Percentiles rank a stretch among this genome's conserved stretches.
Conservation (phyloP, 2,113 vertebrate species). For the Mystacornis crossleyi region DNA sequence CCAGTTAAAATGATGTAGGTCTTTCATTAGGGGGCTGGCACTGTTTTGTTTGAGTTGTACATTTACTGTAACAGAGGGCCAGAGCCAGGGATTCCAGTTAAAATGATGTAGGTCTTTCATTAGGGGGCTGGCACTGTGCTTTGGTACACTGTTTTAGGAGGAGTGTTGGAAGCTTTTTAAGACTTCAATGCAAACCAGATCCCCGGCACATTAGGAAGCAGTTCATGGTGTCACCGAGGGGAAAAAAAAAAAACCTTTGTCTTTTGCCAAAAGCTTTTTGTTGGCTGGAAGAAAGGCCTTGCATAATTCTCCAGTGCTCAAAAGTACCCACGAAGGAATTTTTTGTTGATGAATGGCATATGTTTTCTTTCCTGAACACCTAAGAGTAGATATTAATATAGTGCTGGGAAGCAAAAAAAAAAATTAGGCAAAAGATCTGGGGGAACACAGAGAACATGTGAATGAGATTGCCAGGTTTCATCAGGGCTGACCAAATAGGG, state of each 20-base stretch:
- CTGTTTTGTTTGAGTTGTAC: too few relatives aligned
- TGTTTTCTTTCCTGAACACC: not conserved
- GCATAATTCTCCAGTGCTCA: not conserved
- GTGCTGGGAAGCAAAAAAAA: not conserved
- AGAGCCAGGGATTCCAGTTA: not conserved
- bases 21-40: not conserved
- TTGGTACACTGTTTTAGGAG: not conserved
- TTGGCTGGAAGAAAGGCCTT: not conserved
- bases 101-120: not conserved
- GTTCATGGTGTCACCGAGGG: not conserved
- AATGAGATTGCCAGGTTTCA: not conserved
- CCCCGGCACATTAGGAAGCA: not conserved
- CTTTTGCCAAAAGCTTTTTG: slow-evolving; percentile 1
- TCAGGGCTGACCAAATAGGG: not conserved
- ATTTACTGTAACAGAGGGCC: not conserved
- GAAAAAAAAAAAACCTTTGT: not conserved
- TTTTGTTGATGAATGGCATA: not conserved
- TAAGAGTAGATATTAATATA: not conserved
- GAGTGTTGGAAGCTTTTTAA: not conserved
- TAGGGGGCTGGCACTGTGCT: not conserved
- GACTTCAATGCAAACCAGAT: not conserved
- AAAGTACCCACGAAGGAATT: not conserved
- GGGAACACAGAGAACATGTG: not conserved
- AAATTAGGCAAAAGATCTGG: not conserved
- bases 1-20: not conserved